Percentiles rank a stretch among this genome's conserved stretches.
phyloP scores from a whole-genome alignment of 1,140 invertebrate genomes.

The Caenorhabditis latens region DNA sequence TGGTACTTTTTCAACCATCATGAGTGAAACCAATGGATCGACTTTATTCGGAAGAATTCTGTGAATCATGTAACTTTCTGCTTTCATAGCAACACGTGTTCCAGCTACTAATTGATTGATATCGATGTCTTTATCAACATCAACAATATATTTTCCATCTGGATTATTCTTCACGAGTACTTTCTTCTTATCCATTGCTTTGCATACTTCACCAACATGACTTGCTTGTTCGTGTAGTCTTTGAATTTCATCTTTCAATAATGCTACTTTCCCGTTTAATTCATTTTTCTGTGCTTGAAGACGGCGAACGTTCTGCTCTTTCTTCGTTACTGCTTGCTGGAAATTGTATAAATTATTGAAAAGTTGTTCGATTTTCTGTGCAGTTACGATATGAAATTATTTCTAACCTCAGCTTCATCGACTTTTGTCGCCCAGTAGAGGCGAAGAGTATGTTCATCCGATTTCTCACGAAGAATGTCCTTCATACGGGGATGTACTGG shows the following conservation, averaged over 20 bases:
- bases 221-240: slow-evolving; percentile 98
- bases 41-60: slow-evolving; percentile 99
- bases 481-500: neutral
- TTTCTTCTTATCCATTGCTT: slow-evolving; percentile 99
- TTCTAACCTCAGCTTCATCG: slow-evolving; percentile 67
- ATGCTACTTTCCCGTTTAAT: slow-evolving; percentile 94
- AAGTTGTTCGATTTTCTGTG: neutral
- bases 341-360: neutral
- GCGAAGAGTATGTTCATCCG: slow-evolving; percentile 58
- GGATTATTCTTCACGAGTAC: slow-evolving; percentile 98
- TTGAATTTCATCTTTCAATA: slow-evolving; percentile 96
- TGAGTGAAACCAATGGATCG: slow-evolving; percentile 96
- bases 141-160: slow-evolving; percentile 99
- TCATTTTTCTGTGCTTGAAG: slow-evolving; percentile 99
- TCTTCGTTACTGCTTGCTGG: slow-evolving; percentile 87
- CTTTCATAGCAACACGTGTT: slow-evolving; percentile 94
- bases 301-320: slow-evolving; percentile 94
- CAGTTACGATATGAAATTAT: too few species aligned
- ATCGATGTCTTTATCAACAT: slow-evolving; percentile 99
- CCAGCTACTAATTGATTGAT: slow-evolving; percentile 98
- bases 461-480: neutral
- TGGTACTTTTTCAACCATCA: slow-evolving; percentile 98
- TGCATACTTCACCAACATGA: slow-evolving; percentile 99
- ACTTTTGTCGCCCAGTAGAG: slow-evolving; percentile 74
- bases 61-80: slow-evolving; percentile 98